Evolutionary conservation across 2,797 vertebrate genomes (phyloP), one percentile per base, ranked within the genome.

Genomic region (Manis pentadactyla): DNA sequence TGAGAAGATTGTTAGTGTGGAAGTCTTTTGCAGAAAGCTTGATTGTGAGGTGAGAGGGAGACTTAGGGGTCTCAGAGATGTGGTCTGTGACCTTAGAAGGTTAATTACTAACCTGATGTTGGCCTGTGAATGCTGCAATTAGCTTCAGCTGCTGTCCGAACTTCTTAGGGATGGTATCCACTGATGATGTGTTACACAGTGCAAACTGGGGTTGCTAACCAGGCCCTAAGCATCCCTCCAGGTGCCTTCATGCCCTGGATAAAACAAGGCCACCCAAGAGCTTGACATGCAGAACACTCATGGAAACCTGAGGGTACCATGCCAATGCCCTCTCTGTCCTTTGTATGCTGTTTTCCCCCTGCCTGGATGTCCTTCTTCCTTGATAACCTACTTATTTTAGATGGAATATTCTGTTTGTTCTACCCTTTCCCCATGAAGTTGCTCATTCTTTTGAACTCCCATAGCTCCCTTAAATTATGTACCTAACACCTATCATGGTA

Each of bases 111-210:
- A 69, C 73, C 37, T 93, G 51, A 23, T 88, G 0, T 83, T 93
- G 46, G 46, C 46, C 46, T 95, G 66, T 68, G 42, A 71, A 88
- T 66, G 21, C 37, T 93, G 21, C 27, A 69, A 55, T 79, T 68
- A 78, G 31, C 75, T 94, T 74, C 71, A 77, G 49, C 27, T 59
- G 39, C 46, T 94, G 61, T 69, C 66, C 71, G 82, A 93, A 74
- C 91, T 79, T 93, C 89, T 81, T 39, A 49, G n/a, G 55, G 55
- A 42, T 68, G 51, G 49, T 55, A 57, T 53, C 59, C n/a, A 29
- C 19, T 69, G 49, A 61, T 31, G 18, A 42, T 23, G 15, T 57
- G 59, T 59, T 59, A 46, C 91, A 59, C 2, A 37, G 68, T 82
- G 1, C 31, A 66, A 55, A 57, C 29, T 17, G 3, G 55, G 14